A percentile compares a stretch with the other conserved stretches of the same genome.
phyloP scores from a whole-genome alignment of 2,113 vertebrate genomes.

The Sporophila hypoxantha region DNA sequence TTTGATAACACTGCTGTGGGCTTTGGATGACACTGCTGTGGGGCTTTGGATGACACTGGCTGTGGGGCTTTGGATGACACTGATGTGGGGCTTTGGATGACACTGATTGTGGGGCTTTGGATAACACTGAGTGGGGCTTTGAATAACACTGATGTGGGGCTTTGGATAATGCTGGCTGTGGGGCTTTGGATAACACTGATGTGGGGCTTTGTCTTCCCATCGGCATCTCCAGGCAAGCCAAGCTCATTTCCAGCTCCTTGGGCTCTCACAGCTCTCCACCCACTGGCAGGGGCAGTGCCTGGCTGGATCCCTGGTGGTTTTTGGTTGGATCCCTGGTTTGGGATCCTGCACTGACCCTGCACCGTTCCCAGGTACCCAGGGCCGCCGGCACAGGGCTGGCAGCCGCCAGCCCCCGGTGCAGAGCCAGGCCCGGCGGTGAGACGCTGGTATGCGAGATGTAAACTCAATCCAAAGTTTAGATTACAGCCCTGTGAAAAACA shows the following conservation, averaged over 20 bases:
- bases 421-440: neutral
- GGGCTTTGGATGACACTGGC: too few relatives aligned
- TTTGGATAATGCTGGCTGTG: too few relatives aligned
- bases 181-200: too few relatives aligned
- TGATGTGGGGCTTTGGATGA: too few relatives aligned
- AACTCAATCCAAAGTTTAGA: slow-evolving; percentile 46
- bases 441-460: slow-evolving; percentile 42
- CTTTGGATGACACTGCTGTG: too few relatives aligned
- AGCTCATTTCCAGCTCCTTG: neutral
- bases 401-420: neutral
- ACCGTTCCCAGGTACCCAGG: accelerated
- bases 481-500: slow-evolving; percentile 57
- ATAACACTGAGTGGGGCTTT: too few relatives aligned
- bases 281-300: neutral
- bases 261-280: neutral
- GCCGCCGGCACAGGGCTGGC: neutral
- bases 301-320: neutral
- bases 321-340: accelerated
- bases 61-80: too few relatives aligned
- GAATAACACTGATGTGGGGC: too few relatives aligned
- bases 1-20: too few relatives aligned
- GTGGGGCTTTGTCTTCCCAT: too few relatives aligned
- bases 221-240: too few relatives aligned
- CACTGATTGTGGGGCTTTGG: too few relatives aligned
- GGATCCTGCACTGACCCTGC: neutral